Conservation (phyloP, 2,113 vertebrate genomes). For the Myiozetetes cayanensis region DNA sequence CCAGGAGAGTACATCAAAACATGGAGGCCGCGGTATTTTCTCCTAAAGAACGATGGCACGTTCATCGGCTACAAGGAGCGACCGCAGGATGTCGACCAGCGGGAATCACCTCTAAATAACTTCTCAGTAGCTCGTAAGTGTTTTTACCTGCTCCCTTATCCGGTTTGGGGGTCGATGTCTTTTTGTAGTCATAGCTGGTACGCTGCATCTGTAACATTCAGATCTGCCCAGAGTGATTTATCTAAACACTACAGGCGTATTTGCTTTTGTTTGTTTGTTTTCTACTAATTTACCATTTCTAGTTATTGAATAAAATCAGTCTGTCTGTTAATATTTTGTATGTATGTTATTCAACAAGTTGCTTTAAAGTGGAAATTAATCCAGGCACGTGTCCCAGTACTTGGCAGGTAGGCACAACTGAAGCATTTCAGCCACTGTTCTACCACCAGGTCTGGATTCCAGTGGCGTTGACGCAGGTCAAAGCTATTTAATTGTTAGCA, state of each 20-base stretch:
- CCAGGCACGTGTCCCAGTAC: fast-evolving
- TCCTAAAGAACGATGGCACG: constrained; percentile 93
- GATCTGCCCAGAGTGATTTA: background rate
- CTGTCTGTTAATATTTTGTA: background rate
- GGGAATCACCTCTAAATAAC: constrained; percentile 96
- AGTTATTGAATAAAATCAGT: background rate
- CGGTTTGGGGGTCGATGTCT: background rate
- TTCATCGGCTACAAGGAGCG: constrained; percentile 98
- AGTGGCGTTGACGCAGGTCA: background rate
- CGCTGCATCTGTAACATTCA: background rate
- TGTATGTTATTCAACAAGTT: background rate
- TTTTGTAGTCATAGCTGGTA: background rate
- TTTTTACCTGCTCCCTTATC: background rate
- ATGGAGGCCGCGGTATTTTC: constrained; percentile 95
- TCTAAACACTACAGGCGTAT: background rate
- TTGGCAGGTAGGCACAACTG: background rate
- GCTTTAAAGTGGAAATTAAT: background rate
- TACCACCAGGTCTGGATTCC: background rate
- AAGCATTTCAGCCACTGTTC: background rate
- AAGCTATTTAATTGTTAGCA: background rate
- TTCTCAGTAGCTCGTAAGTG: constrained; percentile 97
- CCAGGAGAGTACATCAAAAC: constrained; percentile 97
- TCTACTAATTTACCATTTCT: background rate
- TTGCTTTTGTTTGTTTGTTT: background rate
- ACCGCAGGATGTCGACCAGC: constrained; percentile 92